phyloP scores from a whole-genome alignment of 1,140 invertebrate species.

The Listronotus bonariensis region DNA sequence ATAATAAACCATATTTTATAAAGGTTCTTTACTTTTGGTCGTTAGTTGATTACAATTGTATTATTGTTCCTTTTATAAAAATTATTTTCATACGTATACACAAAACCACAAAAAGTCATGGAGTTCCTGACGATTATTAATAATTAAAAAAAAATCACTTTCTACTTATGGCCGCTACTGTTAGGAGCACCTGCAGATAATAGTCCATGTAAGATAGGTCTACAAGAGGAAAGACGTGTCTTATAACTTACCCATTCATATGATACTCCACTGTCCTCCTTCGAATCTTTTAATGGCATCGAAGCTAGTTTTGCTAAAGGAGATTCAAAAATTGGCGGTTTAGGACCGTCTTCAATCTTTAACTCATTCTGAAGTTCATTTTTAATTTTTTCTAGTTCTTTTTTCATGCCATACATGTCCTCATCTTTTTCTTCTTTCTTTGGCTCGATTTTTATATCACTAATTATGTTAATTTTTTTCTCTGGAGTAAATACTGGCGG shows the following conservation, averaged over 20 bases:
- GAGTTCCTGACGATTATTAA: no score
- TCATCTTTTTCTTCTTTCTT: constrained; percentile 49
- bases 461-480: constrained; percentile 54
- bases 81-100: no score
- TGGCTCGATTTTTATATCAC: constrained; percentile 53
- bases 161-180: no score
- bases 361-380: constrained; percentile 36
- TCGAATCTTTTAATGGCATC: constrained; percentile 48
- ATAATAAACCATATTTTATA: no score
- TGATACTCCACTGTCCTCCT: constrained; percentile 78
- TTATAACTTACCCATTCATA: constrained; percentile 75
- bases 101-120: no score
- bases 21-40: no score
- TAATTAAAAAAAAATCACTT: no score
- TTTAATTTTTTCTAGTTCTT: constrained; percentile 32
- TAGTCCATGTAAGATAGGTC: no score
- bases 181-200: no score
- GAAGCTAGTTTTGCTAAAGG: constrained; percentile 52
- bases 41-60: no score
- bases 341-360: constrained; percentile 56
- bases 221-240: no score
- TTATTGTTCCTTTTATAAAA: no score
- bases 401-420: constrained; percentile 38
- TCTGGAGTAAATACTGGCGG: constrained; percentile 45
- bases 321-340: constrained; percentile 56